These are phyloP conservation scores for Leptinotarsa defecta DNA, from an alignment of 1,140 invertebrate species.

Conservation along the genomic window DNA sequence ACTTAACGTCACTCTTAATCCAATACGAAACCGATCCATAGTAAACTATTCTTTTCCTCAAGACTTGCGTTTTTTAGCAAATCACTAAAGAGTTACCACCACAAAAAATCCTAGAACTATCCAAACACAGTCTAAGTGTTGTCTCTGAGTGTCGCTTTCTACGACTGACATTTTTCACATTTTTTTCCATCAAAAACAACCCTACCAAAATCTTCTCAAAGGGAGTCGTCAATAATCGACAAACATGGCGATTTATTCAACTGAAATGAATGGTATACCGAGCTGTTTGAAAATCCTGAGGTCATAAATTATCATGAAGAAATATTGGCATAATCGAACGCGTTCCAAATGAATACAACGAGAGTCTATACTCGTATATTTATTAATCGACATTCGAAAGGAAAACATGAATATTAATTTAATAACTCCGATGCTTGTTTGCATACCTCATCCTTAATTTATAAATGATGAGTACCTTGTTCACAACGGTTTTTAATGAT, in stretches of 20 bases:
- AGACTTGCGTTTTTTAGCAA: no score
- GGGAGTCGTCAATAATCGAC: not conserved
- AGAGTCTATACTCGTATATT: constrained; percentile 34
- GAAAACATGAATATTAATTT: constrained; percentile 41
- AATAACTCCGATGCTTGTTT: constrained; percentile 39
- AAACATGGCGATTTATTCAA: not conserved
- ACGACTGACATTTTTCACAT: no score
- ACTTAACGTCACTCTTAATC: no score
- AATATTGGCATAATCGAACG: constrained; percentile 35
- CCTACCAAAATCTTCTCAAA: not conserved
- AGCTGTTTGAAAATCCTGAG: not conserved
- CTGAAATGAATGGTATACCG: not conserved
- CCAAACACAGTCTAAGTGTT: no score
- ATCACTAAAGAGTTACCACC: no score
- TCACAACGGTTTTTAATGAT: constrained; percentile 2
- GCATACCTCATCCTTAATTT: constrained; percentile 36
- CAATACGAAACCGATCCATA: no score
- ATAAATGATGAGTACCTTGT: constrained; percentile 16
- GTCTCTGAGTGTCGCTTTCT: no score
- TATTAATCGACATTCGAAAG: constrained; percentile 37
- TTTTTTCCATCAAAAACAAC: no score
- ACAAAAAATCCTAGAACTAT: no score
- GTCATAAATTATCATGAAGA: constrained; percentile 24
- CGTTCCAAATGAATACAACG: constrained; percentile 36
- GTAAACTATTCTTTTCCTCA: no score